Evolutionary conservation across 2,113 vertebrate genomes (phyloP).

Genomic region (Ceyx cyanopectus): DNA sequence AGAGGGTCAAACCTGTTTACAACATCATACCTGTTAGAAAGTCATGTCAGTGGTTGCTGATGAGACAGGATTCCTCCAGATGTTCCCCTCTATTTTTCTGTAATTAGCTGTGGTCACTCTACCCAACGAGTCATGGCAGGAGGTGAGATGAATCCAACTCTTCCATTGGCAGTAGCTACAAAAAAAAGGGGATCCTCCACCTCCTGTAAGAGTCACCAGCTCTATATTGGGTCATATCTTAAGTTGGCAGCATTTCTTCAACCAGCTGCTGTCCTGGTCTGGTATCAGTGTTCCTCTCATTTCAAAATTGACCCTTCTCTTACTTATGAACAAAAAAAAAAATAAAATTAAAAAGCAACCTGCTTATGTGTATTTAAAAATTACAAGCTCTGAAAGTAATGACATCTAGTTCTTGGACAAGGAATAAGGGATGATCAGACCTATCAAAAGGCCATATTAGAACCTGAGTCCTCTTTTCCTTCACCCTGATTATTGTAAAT

Average conservation of each 20-base stretch:
- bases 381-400: background rate
- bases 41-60: background rate
- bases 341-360: background rate
- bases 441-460: background rate
- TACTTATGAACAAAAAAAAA: background rate
- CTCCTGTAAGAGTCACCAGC: accelerated
- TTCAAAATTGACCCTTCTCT: background rate
- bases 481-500: background rate
- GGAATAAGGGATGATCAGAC: background rate
- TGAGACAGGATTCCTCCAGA: background rate
- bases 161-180: background rate
- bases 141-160: background rate
- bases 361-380: background rate
- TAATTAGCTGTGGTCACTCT: background rate
- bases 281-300: background rate
- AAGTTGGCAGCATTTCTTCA: background rate
- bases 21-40: background rate
- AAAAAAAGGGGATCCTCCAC: background rate
- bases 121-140: background rate
- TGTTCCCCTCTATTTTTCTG: background rate
- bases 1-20: background rate
- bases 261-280: background rate
- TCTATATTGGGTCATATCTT: background rate
- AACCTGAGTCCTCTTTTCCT: background rate
- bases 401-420: background rate